A percentile compares a stretch with the other conserved stretches of the same genome.
phyloP scores from a whole-genome alignment of 2,797 vertebrate genomes.

The Cyprinodon diabolis region DNA sequence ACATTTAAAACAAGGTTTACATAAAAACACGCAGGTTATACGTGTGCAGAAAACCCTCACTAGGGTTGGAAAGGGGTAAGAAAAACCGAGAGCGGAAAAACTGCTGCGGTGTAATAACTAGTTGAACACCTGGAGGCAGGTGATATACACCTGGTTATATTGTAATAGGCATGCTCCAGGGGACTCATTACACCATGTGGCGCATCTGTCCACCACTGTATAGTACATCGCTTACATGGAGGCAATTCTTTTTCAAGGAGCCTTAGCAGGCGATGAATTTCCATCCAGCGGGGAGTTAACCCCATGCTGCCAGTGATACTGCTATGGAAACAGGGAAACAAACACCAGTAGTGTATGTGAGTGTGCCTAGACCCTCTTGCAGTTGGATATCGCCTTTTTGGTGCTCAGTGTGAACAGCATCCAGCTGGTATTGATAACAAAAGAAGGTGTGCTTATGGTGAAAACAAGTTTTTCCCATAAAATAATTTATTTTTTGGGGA shows the following conservation, averaged over 20 bases:
- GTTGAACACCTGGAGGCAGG: conserved; percentile 72
- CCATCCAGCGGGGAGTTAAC: conserved; percentile 42
- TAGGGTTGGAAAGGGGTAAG: conserved; percentile 36
- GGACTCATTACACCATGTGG: conserved; percentile 51
- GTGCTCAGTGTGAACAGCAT: neutral
- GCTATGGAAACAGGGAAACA: conserved; percentile 63
- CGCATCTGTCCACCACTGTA: conserved; percentile 59
- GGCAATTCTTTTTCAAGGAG: conserved; percentile 35
- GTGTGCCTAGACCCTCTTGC: conserved; percentile 15
- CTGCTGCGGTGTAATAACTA: conserved; percentile 63
- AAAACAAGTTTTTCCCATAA: conserved; percentile 1
- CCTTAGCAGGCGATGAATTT: conserved; percentile 45
- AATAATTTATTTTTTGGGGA: neutral
- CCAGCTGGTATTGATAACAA: conserved; percentile 46
- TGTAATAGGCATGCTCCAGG: conserved; percentile 63
- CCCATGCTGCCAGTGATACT: conserved; percentile 28
- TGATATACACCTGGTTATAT: conserved; percentile 72
- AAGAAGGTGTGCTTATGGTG: conserved; percentile 20
- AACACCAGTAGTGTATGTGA: conserved; percentile 39
- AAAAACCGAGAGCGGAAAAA: conserved; percentile 64
- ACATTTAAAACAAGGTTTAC: neutral
- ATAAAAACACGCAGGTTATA: conserved; percentile 28
- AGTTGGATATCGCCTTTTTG: conserved; percentile 44
- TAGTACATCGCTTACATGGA: conserved; percentile 42
- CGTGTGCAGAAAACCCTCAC: conserved; percentile 62